Conservation (phyloP, 2,797 vertebrate species). For the Sorex maritimensis region DNA sequence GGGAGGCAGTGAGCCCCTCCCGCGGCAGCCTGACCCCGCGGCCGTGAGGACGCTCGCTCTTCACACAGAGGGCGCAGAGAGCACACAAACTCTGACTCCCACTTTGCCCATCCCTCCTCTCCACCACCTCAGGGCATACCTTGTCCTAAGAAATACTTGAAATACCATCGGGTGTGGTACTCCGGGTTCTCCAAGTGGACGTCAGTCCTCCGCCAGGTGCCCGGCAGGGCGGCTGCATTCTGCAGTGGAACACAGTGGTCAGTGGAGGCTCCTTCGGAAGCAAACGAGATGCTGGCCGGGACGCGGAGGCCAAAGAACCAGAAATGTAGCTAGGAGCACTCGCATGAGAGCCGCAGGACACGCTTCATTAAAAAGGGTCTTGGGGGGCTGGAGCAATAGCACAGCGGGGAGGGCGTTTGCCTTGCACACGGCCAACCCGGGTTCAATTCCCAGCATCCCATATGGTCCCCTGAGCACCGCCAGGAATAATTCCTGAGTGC, state of each 20-base stretch:
- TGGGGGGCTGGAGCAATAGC: no score
- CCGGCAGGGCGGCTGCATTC: slow-evolving; percentile 94
- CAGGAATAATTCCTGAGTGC: no score
- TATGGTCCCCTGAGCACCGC: no score
- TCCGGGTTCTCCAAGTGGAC: slow-evolving; percentile 99
- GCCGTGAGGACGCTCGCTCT: not conserved
- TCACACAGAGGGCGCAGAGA: not conserved
- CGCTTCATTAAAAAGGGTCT: no score
- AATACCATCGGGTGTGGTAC: slow-evolving; percentile 99
- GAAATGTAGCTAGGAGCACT: not conserved
- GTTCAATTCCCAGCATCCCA: no score
- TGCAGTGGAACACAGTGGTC: slow-evolving; percentile 87
- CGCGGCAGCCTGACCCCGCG: not conserved
- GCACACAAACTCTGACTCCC: not conserved
- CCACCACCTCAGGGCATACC: slow-evolving; percentile 90
- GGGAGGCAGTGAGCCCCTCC: not conserved
- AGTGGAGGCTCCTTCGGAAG: slow-evolving; percentile 50
- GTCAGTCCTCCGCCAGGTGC: slow-evolving; percentile 98
- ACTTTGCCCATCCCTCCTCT: slow-evolving; percentile 52
- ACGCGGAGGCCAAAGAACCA: slow-evolving; percentile 17
- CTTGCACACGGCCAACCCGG: no score
- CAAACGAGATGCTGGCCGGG: slow-evolving; percentile 18
- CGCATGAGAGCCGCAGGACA: no score
- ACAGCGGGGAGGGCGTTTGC: no score
- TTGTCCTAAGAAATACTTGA: slow-evolving; percentile 99